Conservation (phyloP, 2,888 invertebrate species). For the Tetranychus piercei region DNA sequence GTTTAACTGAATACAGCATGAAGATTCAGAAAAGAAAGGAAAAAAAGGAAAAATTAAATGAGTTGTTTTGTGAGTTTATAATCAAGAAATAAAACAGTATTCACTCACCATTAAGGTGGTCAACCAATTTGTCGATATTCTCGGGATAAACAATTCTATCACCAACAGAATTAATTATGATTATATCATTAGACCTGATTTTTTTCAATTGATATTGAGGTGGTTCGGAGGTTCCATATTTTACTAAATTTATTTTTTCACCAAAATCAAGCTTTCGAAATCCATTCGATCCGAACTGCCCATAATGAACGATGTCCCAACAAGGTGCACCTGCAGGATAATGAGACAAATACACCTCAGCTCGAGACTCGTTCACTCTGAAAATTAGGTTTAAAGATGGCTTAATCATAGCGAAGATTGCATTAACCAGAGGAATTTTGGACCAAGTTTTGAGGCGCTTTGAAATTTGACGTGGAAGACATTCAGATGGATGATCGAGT, state of each 20-base stretch:
- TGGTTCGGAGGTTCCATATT: neutral
- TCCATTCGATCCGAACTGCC: neutral
- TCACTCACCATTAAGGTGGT: neutral
- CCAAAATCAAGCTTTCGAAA: slow-evolving; percentile 6
- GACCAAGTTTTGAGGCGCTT: neutral
- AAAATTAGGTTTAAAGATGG: neutral
- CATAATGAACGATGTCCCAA: neutral
- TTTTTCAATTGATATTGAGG: neutral
- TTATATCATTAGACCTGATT: neutral
- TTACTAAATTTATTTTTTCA: neutral
- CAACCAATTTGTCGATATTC: neutral
- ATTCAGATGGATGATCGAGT: neutral
- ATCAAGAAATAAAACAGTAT: neutral
- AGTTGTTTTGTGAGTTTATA: neutral
- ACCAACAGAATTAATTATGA: neutral
- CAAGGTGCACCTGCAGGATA: neutral
- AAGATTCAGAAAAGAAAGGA: neutral
- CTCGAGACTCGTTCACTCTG: neutral
- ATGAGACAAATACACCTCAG: slow-evolving; percentile 1
- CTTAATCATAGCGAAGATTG: neutral
- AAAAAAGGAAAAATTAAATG: neutral
- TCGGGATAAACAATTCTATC: neutral
- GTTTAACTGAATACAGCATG: neutral
- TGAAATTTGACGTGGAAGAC: neutral
- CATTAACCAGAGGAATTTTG: neutral